Conservation (phyloP, 2,888 invertebrate genomes). For the Drosophila barbarae region DNA sequence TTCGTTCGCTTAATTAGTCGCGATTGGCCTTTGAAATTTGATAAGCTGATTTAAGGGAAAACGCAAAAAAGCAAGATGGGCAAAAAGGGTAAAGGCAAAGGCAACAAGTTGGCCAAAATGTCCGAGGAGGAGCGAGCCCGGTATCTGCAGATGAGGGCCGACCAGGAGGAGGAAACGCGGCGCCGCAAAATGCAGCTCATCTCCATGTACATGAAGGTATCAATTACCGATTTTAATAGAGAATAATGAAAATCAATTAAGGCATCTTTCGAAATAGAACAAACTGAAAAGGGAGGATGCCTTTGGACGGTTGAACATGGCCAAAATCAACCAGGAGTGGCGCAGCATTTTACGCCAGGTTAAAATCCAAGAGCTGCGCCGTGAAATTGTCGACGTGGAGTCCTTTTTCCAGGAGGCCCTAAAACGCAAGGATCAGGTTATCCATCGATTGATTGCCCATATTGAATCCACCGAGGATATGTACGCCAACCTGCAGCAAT, state of each 20-base stretch:
- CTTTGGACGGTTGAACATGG: constrained; percentile 88
- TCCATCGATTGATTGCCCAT: constrained; percentile 83
- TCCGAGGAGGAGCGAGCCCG: constrained; percentile 90
- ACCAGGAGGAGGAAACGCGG: constrained; percentile 89
- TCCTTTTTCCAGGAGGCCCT: constrained; percentile 80
- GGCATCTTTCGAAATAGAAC: constrained; percentile 81
- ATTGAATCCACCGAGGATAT: constrained; percentile 87
- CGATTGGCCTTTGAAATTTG: constrained; percentile 49
- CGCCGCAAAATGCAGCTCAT: constrained; percentile 90
- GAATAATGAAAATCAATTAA: not conserved
- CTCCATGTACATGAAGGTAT: constrained; percentile 89
- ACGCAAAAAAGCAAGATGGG: constrained; percentile 69
- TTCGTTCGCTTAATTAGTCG: constrained; percentile 49
- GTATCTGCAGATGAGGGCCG: constrained; percentile 90
- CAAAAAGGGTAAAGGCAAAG: constrained; percentile 87
- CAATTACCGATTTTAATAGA: not conserved
- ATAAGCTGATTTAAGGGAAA: constrained; percentile 49
- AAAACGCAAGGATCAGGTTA: constrained; percentile 85
- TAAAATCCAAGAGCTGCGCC: constrained; percentile 87
- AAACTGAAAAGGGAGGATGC: constrained; percentile 90
- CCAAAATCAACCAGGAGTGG: constrained; percentile 93
- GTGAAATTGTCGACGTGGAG: constrained; percentile 83
- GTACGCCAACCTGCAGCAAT: constrained; percentile 86
- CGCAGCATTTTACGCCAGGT: constrained; percentile 87
- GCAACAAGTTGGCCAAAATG: constrained; percentile 89